A percentile compares a stretch with the other conserved stretches of the same genome.
Conservation (phyloP, 2,113 vertebrate species). For the Manacus vitellinus region DNA sequence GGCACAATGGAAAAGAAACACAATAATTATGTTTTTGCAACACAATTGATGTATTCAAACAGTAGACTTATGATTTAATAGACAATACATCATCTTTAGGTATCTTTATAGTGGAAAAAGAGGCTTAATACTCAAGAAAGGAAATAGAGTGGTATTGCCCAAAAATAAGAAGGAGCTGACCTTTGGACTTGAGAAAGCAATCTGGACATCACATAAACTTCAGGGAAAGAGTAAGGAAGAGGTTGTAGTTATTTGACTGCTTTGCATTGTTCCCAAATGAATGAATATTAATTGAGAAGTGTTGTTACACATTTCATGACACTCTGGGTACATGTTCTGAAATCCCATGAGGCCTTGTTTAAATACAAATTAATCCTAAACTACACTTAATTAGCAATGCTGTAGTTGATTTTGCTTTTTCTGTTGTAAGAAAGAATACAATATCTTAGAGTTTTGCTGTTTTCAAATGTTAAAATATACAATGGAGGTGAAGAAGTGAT, state of each 20-base stretch:
- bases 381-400: conserved; percentile 69
- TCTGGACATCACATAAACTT: conserved; percentile 1
- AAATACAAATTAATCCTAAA: conserved; percentile 72
- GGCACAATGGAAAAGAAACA: background rate
- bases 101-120: background rate
- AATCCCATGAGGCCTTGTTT: conserved; percentile 70
- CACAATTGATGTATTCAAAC: background rate
- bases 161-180: background rate
- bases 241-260: conserved; percentile 59
- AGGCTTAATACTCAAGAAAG: background rate
- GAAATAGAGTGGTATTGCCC: background rate
- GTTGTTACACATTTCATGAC: conserved; percentile 69
- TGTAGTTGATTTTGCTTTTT: conserved; percentile 50
- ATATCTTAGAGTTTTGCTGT: conserved; percentile 64
- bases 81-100: background rate
- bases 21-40: background rate
- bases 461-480: conserved; percentile 73
- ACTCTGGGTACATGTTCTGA: conserved; percentile 52
- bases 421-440: conserved; percentile 61
- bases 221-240: conserved; percentile 26
- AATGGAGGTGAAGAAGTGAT: conserved; percentile 78
- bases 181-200: background rate
- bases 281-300: conserved; percentile 72
- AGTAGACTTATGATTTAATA: conserved; percentile 13
- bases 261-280: conserved; percentile 71